phyloP scores from a whole-genome alignment of 1,140 invertebrate species.

The Psix sp. region DNA sequence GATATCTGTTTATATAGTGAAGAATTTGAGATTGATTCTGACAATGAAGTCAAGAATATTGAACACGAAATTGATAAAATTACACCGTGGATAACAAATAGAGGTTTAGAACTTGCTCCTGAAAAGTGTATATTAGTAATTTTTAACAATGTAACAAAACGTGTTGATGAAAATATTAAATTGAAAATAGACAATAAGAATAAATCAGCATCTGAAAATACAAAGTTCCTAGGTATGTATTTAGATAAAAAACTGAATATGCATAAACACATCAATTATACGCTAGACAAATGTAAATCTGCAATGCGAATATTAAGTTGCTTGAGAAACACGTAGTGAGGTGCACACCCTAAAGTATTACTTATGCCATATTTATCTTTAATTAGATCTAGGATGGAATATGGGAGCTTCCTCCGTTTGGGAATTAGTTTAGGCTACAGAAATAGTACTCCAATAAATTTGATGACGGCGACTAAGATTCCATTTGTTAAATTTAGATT shows the following conservation, averaged over 20 bases:
- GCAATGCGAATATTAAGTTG: slow-evolving; percentile 26
- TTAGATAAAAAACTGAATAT: slow-evolving; percentile 30
- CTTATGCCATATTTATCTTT: slow-evolving; percentile 24
- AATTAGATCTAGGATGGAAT: slow-evolving; percentile 36
- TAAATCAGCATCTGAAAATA: not conserved
- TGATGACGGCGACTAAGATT: slow-evolving; percentile 18
- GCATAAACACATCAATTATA: slow-evolving; percentile 25
- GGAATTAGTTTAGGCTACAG: slow-evolving; percentile 14
- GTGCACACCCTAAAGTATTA: slow-evolving; percentile 27
- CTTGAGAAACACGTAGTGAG: slow-evolving; percentile 42
- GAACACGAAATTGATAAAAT: slow-evolving; percentile 5
- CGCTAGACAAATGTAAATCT: slow-evolving; percentile 13
- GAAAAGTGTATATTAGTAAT: slow-evolving; percentile 22
- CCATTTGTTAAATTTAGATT: slow-evolving; percentile 16
- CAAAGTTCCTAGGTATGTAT: slow-evolving; percentile 44
- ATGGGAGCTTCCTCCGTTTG: slow-evolving; percentile 34
- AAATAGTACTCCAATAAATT: slow-evolving; percentile 16
- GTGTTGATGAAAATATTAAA: not conserved
- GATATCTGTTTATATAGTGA: no score
- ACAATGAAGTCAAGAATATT: no score
- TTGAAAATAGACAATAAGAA: not conserved
- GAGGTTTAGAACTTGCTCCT: slow-evolving; percentile 24
- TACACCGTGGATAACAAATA: not conserved
- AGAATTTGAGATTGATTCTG: no score
- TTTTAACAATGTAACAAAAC: slow-evolving; percentile 14